Evolutionary conservation across 2,888 invertebrate genomes (phyloP).

Genomic region (Oscheius sp.): DNA sequence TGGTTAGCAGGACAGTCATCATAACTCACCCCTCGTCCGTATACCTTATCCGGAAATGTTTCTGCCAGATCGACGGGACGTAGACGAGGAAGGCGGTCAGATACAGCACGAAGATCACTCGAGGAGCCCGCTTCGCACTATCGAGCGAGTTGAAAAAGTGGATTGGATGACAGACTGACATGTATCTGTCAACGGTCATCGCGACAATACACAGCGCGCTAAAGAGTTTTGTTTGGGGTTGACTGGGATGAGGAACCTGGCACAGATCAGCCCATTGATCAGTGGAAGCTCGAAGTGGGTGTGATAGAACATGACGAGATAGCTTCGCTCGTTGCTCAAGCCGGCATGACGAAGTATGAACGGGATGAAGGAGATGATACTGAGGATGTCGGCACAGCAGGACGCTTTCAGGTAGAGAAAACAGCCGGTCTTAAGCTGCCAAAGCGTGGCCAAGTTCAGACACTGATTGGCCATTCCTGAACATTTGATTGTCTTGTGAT

Average conservation of each 20-base stretch:
- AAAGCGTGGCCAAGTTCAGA: slow-evolving; percentile 72
- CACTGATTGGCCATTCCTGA: slow-evolving; percentile 72
- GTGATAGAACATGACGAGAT: slow-evolving; percentile 78
- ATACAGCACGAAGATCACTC: slow-evolving; percentile 74
- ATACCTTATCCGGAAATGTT: slow-evolving; percentile 60
- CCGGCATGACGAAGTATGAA: slow-evolving; percentile 66
- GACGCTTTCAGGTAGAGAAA: slow-evolving; percentile 78
- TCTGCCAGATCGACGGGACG: slow-evolving; percentile 75
- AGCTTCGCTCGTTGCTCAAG: slow-evolving; percentile 73
- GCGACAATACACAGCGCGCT: slow-evolving; percentile 76
- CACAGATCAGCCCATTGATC: slow-evolving; percentile 76
- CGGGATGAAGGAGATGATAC: slow-evolving; percentile 81
- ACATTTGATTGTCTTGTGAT: slow-evolving; percentile 8
- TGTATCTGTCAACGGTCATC: slow-evolving; percentile 76
- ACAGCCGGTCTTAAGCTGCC: slow-evolving; percentile 64
- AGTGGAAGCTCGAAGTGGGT: slow-evolving; percentile 76
- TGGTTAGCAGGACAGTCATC: not conserved
- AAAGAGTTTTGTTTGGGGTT: slow-evolving; percentile 30
- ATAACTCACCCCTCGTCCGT: slow-evolving; percentile 2
- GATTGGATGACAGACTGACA: slow-evolving; percentile 75
- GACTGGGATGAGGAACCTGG: slow-evolving; percentile 55
- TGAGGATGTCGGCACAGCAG: slow-evolving; percentile 83
- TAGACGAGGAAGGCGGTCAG: slow-evolving; percentile 74
- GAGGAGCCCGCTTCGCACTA: slow-evolving; percentile 73
- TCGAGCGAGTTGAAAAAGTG: slow-evolving; percentile 68